phyloP scores from a whole-genome alignment of 2,797 vertebrate genomes.

The Pangasius mekongensis region DNA sequence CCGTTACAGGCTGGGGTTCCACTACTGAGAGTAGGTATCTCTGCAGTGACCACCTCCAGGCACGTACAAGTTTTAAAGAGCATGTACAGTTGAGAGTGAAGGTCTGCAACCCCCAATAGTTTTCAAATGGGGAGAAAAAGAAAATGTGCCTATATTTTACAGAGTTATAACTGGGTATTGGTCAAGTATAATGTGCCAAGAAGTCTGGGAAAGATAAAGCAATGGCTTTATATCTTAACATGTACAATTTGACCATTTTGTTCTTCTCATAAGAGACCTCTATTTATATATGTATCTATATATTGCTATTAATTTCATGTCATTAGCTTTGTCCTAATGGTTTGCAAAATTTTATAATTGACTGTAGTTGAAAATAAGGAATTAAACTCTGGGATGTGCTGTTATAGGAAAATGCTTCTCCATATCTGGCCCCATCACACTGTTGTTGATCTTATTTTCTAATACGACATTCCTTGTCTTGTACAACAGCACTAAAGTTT shows the following conservation, averaged over 20 bases:
- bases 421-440: not conserved
- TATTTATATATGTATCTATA: too few species aligned
- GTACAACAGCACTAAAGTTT: not conserved
- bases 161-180: too few species aligned
- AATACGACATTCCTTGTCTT: not conserved
- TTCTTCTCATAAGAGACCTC: not conserved
- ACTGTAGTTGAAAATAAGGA: not conserved
- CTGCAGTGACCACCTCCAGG: not conserved
- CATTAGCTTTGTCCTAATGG: not conserved
- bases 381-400: not conserved
- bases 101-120: not conserved
- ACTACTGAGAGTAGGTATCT: slow-evolving; percentile 70
- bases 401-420: not conserved
- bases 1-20: slow-evolving; percentile 76
- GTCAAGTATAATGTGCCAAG: not conserved
- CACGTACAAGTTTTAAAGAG: not conserved
- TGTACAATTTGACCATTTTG: not conserved
- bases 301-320: too few species aligned
- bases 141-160: not conserved
- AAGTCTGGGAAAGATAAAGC: not conserved
- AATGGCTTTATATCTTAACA: not conserved
- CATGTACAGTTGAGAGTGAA: not conserved
- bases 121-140: not conserved
- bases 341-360: not conserved
- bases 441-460: not conserved